Conservation (phyloP, 1,140 invertebrate genomes). For the Leptonema lineaticorne region DNA sequence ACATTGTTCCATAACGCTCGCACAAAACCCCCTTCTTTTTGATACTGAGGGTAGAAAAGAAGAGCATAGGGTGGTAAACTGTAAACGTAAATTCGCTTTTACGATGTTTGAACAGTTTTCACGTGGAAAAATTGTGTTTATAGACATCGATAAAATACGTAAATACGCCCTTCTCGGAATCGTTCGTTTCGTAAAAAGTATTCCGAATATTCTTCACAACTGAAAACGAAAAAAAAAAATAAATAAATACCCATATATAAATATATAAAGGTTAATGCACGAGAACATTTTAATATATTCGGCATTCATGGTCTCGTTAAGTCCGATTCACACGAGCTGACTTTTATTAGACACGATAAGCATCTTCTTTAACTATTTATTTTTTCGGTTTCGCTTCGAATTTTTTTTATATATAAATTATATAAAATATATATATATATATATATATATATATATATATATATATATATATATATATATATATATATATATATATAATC, state of each 20-base stretch:
- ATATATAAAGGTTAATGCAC: constrained; percentile 21
- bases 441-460: no score
- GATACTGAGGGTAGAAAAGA: no score
- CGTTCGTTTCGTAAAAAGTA: neutral
- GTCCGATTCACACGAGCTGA: constrained; percentile 27
- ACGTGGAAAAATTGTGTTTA: neutral
- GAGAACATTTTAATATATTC: constrained; percentile 30
- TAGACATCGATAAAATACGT: neutral
- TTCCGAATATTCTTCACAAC: neutral
- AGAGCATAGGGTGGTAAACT: no score
- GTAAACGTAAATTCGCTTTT: no score
- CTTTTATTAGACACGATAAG: constrained; percentile 35
- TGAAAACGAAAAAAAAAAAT: constrained; percentile 20
- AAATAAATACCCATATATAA: neutral
- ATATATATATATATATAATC: no score
- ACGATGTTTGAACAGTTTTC: no score
- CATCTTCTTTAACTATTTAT: constrained; percentile 22
- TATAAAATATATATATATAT: no score
- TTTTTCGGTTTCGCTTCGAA: neutral
- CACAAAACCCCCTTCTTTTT: no score
- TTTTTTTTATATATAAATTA: constrained; percentile 8
- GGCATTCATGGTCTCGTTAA: constrained; percentile 35
- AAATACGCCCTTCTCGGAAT: neutral
- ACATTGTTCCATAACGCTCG: no score
- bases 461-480: no score